Evolutionary conservation across 1,140 invertebrate genomes (phyloP).

Genomic region (Thalassaphorura encarpata): DNA sequence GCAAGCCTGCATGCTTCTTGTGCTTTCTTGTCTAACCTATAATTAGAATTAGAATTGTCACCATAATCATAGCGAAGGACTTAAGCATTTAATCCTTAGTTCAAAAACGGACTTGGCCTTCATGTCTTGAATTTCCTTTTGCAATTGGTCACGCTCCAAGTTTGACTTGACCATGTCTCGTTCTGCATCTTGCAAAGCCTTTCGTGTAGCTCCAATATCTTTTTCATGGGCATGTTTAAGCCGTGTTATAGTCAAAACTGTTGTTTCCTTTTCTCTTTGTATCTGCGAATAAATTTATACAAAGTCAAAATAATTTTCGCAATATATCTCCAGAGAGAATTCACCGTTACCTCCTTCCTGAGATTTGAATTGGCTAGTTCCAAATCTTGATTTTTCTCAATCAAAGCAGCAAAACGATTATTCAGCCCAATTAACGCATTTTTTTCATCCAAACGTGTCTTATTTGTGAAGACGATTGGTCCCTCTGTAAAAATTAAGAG

Average conservation of each 20-base stretch:
- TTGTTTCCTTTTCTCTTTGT: slow-evolving; percentile 20
- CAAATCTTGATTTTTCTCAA: slow-evolving; percentile 20
- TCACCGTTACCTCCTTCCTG: slow-evolving; percentile 19
- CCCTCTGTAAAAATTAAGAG: slow-evolving; percentile 17
- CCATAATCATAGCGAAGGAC: background rate
- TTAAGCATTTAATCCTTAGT: background rate
- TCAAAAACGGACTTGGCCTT: slow-evolving; percentile 8
- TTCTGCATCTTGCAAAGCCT: slow-evolving; percentile 19
- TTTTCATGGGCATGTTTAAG: slow-evolving; percentile 20
- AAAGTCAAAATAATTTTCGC: background rate
- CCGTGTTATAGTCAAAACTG: slow-evolving; percentile 19
- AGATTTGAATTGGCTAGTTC: slow-evolving; percentile 24
- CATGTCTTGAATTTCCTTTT: slow-evolving; percentile 17
- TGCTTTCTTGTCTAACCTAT: slow-evolving; percentile 19
- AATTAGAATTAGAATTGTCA: background rate
- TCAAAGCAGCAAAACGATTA: slow-evolving; percentile 23
- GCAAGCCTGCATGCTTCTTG: no score
- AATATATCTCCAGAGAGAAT: background rate
- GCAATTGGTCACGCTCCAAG: slow-evolving; percentile 14
- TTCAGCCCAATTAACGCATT: slow-evolving; percentile 27
- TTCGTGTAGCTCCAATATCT: slow-evolving; percentile 18
- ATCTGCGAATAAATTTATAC: slow-evolving; percentile 10
- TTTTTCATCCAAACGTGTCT: slow-evolving; percentile 25
- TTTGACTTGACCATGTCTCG: slow-evolving; percentile 18
- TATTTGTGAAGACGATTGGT: slow-evolving; percentile 22